Conservation (phyloP, 2,113 vertebrate genomes). For the Pogona vitticeps region DNA sequence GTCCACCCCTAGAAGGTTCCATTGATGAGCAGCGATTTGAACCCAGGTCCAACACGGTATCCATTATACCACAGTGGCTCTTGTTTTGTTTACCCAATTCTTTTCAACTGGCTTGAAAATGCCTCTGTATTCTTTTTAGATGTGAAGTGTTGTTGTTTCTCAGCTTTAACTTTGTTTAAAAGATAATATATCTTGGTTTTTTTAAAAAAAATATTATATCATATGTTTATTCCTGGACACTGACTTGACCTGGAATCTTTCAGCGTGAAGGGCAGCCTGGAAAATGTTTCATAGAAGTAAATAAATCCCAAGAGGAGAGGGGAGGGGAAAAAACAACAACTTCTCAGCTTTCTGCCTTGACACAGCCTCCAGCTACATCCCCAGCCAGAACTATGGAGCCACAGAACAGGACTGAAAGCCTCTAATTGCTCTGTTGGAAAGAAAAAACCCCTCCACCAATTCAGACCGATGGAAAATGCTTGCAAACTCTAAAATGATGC, state of each 20-base stretch:
- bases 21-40: no score
- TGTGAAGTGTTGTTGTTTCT: background rate
- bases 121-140: background rate
- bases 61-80: no score
- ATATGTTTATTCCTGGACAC: background rate
- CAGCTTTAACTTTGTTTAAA: background rate
- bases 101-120: background rate
- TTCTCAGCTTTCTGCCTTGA: background rate
- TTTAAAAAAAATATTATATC: background rate
- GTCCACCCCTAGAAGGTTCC: no score
- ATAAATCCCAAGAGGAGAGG: background rate
- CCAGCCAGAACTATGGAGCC: background rate
- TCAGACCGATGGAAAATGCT: no score
- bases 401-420: background rate
- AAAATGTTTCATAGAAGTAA: background rate
- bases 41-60: no score
- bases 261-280: background rate
- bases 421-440: background rate
- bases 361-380: background rate
- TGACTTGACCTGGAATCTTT: background rate
- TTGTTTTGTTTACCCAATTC: background rate
- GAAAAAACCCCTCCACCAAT: background rate
- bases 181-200: background rate
- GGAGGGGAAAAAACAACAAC: background rate
- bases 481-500: background rate